These are phyloP conservation scores for Apamea epomidion DNA, from an alignment of 2,888 invertebrate genomes.

Conservation along the genomic window DNA sequence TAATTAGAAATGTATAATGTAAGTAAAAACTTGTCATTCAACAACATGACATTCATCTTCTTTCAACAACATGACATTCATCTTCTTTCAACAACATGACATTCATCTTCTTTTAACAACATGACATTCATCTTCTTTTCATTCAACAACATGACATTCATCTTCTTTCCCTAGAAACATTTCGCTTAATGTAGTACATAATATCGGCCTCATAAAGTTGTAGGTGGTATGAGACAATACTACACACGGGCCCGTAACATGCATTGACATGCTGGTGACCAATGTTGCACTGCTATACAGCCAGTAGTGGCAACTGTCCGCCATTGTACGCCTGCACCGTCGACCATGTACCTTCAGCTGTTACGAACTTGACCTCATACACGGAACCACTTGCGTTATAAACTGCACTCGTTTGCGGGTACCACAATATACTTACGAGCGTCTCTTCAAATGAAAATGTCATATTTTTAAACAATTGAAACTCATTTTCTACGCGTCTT, in stretches of 20 bases:
- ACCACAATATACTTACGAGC: background rate
- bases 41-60: background rate
- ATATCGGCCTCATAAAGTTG: background rate
- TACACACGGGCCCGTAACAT: background rate
- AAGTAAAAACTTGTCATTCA: too few species aligned
- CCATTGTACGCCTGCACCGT: background rate
- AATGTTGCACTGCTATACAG: background rate
- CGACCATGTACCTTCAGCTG: background rate
- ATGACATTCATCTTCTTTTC: background rate
- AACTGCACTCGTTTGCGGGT: background rate
- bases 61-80: too few species aligned
- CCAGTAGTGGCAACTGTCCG: background rate
- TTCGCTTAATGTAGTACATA: background rate
- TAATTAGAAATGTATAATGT: background rate
- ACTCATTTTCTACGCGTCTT: conserved; percentile 9
- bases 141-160: background rate
- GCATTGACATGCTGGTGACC: background rate
- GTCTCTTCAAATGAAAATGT: background rate
- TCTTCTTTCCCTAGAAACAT: background rate
- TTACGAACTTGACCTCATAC: conserved; percentile 18
- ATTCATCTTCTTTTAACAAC: background rate
- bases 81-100: background rate
- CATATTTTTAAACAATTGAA: conserved; percentile 21
- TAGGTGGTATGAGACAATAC: background rate
- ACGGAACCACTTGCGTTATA: conserved; percentile 9